These are phyloP conservation scores for Sebastes trivittatus DNA, from an alignment of 2,797 vertebrate genomes.

Conservation along the genomic window DNA sequence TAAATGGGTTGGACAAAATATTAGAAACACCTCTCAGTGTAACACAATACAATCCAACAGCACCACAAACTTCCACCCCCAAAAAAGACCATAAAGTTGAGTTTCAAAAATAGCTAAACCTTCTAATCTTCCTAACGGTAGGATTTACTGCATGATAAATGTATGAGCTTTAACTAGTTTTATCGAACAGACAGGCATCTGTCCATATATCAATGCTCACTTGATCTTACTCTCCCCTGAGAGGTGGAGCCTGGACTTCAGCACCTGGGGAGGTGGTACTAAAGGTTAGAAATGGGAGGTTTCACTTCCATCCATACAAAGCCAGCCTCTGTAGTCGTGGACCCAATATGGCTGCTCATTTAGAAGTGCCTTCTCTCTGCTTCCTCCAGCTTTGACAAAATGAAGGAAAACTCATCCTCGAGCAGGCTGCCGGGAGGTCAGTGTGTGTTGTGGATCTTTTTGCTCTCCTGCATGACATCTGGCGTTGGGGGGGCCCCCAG, in stretches of 20 bases:
- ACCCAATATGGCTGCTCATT: slow-evolving; percentile 1
- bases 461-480: slow-evolving; percentile 29
- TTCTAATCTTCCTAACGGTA: neutral
- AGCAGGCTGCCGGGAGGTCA: slow-evolving; percentile 30
- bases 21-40: neutral
- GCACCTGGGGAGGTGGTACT: slow-evolving; percentile 24
- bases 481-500: neutral
- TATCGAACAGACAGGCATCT: neutral
- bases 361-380: slow-evolving; percentile 11
- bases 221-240: neutral
- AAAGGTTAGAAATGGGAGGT: slow-evolving; percentile 17
- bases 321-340: slow-evolving; percentile 18
- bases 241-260: slow-evolving; percentile 34
- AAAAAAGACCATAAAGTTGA: neutral
- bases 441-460: slow-evolving; percentile 32
- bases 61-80: neutral
- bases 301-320: slow-evolving; percentile 18
- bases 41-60: neutral
- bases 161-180: neutral
- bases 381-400: slow-evolving; percentile 23
- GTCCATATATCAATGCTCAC: neutral
- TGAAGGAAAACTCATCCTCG: slow-evolving; percentile 34
- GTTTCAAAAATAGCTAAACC: neutral
- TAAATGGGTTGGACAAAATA: neutral
- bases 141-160: neutral